Evolutionary conservation across 2,797 vertebrate species (phyloP).

Genomic region (Tamandua tetradactyla): DNA sequence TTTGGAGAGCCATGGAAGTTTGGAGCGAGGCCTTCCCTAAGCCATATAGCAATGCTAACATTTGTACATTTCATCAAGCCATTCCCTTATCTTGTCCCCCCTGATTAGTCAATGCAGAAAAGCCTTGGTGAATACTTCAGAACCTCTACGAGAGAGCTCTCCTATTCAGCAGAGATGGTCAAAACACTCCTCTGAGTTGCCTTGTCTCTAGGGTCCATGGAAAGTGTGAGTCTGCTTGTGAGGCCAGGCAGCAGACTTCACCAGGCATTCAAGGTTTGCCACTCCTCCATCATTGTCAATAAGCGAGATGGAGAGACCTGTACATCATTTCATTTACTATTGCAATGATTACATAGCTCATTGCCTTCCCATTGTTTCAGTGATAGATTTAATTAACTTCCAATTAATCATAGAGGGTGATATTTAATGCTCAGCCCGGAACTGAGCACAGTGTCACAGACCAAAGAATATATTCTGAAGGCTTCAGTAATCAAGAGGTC

Average conservation of each 20-base stretch:
- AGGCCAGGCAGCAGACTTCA: conserved; percentile 87
- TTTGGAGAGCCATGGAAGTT: background rate
- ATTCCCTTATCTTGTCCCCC: background rate
- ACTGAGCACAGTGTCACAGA: conserved; percentile 86
- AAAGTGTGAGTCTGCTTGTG: conserved; percentile 80
- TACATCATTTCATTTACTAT: conserved; percentile 96
- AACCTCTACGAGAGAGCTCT: background rate
- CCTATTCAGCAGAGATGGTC: background rate
- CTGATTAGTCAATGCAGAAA: background rate
- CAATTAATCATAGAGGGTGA: conserved; percentile 98
- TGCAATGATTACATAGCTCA: conserved; percentile 99
- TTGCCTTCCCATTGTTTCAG: conserved; percentile 98
- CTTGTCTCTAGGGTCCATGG: conserved; percentile 71
- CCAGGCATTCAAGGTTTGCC: conserved; percentile 84
- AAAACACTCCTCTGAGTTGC: background rate
- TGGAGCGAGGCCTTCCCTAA: background rate
- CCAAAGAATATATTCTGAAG: conserved; percentile 91
- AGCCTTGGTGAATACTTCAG: background rate
- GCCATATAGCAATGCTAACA: background rate
- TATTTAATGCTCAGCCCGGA: conserved; percentile 96
- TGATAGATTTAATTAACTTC: conserved; percentile 99
- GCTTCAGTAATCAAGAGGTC: conserved; percentile 91
- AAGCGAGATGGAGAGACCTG: conserved; percentile 88
- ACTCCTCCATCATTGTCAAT: conserved; percentile 97
- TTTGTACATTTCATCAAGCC: background rate